Conservation (phyloP, 2,797 vertebrate genomes). For the Tolypeutes matacus region DNA sequence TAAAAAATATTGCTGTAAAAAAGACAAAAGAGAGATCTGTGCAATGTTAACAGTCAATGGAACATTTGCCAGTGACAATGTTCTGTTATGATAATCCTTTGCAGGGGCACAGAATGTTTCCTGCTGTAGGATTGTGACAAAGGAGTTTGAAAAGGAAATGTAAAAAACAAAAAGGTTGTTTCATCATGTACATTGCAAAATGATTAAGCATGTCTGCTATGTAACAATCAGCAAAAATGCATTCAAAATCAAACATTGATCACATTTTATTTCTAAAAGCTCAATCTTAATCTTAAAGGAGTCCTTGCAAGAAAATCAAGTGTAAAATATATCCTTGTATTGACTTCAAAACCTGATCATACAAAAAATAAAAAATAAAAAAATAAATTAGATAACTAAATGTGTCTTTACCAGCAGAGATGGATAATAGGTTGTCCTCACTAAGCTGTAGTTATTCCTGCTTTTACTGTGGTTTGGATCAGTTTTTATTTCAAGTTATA, state of each 20-base stretch:
- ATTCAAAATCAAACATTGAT: constrained; percentile 66
- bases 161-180: constrained; percentile 71
- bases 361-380: constrained; percentile 88
- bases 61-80: no score
- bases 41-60: constrained; percentile 25
- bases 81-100: constrained; percentile 74
- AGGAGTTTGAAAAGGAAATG: constrained; percentile 29
- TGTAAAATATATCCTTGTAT: constrained; percentile 92
- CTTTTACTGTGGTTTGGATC: constrained; percentile 91
- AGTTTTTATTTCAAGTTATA: constrained; percentile 93
- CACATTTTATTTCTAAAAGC: constrained; percentile 83
- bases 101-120: constrained; percentile 50
- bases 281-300: constrained; percentile 69
- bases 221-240: constrained; percentile 70
- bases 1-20: not conserved
- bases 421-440: constrained; percentile 93
- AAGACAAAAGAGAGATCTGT: constrained; percentile 72
- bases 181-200: constrained; percentile 81
- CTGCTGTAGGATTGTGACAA: constrained; percentile 60
- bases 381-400: constrained; percentile 91
- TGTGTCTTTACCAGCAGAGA: constrained; percentile 84
- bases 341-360: constrained; percentile 90
- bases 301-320: constrained; percentile 88
- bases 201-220: constrained; percentile 64
- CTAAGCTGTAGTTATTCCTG: constrained; percentile 92